Evolutionary conservation across 2,113 vertebrate genomes (phyloP).

Genomic region (Micromys minutus): DNA sequence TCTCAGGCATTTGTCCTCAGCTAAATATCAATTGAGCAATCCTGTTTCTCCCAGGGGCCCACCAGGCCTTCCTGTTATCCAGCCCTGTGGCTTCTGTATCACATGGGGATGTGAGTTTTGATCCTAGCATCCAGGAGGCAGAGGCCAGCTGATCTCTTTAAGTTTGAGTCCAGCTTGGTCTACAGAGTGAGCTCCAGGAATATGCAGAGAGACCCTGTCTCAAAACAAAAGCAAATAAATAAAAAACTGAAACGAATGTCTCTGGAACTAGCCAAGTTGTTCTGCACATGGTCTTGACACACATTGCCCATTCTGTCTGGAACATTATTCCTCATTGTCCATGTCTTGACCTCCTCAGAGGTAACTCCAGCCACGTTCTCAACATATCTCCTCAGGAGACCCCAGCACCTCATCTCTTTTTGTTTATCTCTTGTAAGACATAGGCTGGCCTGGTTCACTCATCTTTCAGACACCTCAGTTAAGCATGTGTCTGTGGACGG

Average conservation of each 20-base stretch:
- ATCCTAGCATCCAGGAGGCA: background rate
- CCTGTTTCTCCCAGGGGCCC: background rate
- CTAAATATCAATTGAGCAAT: background rate
- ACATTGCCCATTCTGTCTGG: background rate
- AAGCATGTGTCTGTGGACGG: background rate
- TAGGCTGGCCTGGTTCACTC: background rate
- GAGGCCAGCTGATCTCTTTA: background rate
- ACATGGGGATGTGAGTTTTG: background rate
- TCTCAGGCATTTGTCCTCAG: background rate
- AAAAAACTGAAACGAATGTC: background rate
- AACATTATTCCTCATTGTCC: background rate
- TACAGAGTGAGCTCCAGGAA: background rate
- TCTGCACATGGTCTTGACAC: background rate
- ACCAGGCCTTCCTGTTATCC: background rate
- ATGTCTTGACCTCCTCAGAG: background rate
- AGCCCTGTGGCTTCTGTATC: background rate
- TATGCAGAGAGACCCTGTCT: background rate
- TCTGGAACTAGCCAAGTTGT: background rate
- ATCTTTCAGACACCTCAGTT: fast-evolving
- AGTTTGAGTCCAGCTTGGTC: background rate
- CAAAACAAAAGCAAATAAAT: background rate
- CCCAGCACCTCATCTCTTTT: background rate
- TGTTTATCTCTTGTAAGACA: background rate
- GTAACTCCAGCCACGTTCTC: too few species aligned
- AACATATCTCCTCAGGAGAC: background rate